Conservation (phyloP, 35 echinoderm and acorn worm genomes). For the Heliocidaris tuberculata region DNA sequence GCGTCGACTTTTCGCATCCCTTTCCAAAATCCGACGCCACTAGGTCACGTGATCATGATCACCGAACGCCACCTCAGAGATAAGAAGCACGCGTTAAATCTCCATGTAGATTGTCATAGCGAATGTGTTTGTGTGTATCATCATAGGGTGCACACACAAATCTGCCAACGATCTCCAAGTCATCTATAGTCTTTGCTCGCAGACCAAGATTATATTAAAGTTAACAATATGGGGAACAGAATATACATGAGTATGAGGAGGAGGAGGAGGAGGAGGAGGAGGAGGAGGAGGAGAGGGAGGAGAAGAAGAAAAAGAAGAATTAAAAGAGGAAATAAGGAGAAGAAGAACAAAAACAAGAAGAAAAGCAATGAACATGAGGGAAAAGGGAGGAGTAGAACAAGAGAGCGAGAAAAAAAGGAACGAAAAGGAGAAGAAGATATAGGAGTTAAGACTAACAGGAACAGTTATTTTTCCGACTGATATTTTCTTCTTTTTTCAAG, state of each 20-base stretch:
- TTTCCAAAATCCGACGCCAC: neutral
- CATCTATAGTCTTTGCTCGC: neutral
- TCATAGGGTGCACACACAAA: neutral
- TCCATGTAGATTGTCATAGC: neutral
- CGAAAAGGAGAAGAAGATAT: neutral
- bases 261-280: neutral
- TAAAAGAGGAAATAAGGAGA: neutral
- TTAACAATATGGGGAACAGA: neutral
- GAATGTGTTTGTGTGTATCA: neutral
- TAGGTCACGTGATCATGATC: neutral
- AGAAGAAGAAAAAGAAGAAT: neutral
- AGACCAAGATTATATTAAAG: neutral
- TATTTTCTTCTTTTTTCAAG: neutral
- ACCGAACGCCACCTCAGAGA: neutral
- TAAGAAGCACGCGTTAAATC: neutral
- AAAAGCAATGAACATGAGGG: neutral
- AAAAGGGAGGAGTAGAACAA: neutral
- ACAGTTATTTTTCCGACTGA: neutral
- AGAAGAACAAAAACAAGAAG: neutral
- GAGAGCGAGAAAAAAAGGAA: neutral
- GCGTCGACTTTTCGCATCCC: neutral
- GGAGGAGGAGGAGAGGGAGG: neutral
- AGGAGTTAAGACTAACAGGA: neutral
- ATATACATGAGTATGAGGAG: neutral
- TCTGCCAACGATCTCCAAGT: neutral